Evolutionary conservation across 37 sponge, comb jelly and placozoan species (phyloP).

Genomic region (Chondrilla cf. caribensis): DNA sequence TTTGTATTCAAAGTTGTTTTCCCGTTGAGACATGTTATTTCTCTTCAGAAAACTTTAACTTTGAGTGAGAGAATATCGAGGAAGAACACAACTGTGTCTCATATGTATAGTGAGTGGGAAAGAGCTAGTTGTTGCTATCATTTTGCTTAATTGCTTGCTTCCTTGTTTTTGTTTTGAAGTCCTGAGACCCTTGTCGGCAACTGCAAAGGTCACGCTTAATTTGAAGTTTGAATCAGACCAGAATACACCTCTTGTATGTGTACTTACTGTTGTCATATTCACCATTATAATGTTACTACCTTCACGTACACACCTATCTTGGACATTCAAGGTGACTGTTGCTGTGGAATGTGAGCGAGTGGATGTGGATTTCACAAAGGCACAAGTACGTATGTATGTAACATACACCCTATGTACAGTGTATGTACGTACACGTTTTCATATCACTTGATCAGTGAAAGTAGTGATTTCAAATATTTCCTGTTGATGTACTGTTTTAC

Average conservation of each 20-base stretch:
- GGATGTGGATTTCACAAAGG: conserved; percentile 31
- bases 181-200: conserved; percentile 56
- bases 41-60: conserved; percentile 20
- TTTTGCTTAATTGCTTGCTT: too few species aligned
- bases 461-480: too few species aligned
- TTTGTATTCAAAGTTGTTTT: not conserved
- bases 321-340: conserved; percentile 32
- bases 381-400: conserved; percentile 42
- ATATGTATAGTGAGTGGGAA: not conserved
- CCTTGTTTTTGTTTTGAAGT: conserved; percentile 34
- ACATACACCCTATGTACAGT: too few species aligned
- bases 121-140: not conserved
- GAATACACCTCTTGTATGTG: conserved; percentile 47
- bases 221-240: conserved; percentile 45
- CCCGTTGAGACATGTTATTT: not conserved
- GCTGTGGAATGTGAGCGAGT: conserved; percentile 55
- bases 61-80: not conserved
- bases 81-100: not conserved
- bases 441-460: not conserved
- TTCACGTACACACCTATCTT: not conserved
- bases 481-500: too few species aligned
- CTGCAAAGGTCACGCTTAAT: conserved; percentile 49
- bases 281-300: too few species aligned
- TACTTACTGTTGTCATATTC: not conserved
- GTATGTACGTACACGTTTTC: not conserved